phyloP scores from a whole-genome alignment of 1,140 invertebrate species.

The Drosophila orosa region DNA sequence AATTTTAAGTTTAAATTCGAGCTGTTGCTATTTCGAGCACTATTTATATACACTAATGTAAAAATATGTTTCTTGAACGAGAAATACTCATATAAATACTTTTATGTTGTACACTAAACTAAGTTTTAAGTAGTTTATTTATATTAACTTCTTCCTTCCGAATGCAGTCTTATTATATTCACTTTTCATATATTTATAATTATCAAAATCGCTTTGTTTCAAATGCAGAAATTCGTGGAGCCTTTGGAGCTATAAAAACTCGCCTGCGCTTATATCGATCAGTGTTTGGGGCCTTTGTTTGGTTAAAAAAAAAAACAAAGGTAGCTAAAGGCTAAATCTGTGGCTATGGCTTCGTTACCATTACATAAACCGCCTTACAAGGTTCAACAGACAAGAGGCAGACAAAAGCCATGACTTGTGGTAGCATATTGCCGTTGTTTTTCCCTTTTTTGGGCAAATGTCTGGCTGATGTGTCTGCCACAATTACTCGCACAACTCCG shows the following conservation, averaged over 20 bases:
- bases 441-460: constrained; percentile 60
- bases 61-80: no score
- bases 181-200: not conserved
- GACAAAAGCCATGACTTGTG: constrained; percentile 60
- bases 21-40: no score
- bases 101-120: no score
- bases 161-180: not conserved
- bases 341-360: constrained; percentile 48
- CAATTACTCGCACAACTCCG: constrained; percentile 59
- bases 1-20: no score
- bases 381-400: constrained; percentile 57
- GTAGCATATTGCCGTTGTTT: constrained; percentile 62
- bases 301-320: constrained; percentile 13
- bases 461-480: constrained; percentile 58
- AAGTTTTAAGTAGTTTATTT: no score
- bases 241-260: constrained; percentile 9
- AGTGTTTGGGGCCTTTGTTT: constrained; percentile 33
- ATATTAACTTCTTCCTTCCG: no score
- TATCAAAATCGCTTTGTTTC: not conserved
- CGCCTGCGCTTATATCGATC: constrained; percentile 31
- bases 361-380: constrained; percentile 65
- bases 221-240: not conserved
- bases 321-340: constrained; percentile 27
- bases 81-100: no score
- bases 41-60: no score